phyloP scores from a whole-genome alignment of 2,888 invertebrate species.

The Subacronicta megacephala region DNA sequence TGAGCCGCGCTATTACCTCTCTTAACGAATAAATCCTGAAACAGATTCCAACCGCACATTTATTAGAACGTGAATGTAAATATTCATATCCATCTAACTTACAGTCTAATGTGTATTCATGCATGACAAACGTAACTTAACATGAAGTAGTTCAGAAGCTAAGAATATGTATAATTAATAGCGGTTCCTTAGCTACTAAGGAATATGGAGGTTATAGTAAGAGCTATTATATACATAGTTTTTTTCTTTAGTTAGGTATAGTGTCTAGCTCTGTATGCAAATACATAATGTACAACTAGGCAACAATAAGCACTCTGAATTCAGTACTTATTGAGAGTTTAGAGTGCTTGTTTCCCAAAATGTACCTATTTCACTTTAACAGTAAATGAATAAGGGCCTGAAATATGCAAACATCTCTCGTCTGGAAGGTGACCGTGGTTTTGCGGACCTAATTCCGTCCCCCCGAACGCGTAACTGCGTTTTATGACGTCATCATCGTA shows the following conservation, averaged over 20 bases:
- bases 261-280: too few relatives aligned
- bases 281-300: too few relatives aligned
- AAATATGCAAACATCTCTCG: constrained; percentile 34
- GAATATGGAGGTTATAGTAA: too few relatives aligned
- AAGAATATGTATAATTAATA: too few relatives aligned
- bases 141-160: too few relatives aligned
- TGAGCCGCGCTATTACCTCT: constrained; percentile 86
- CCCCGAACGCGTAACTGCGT: constrained; percentile 67
- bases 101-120: constrained; percentile 9
- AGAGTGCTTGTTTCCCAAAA: too few relatives aligned
- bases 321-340: too few relatives aligned
- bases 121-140: background rate
- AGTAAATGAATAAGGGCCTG: constrained; percentile 6
- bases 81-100: constrained; percentile 16
- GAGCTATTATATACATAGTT: too few relatives aligned
- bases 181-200: too few relatives aligned
- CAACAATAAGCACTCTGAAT: too few relatives aligned
- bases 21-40: constrained; percentile 79
- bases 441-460: constrained; percentile 65
- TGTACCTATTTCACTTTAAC: background rate
- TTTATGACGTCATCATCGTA: constrained; percentile 73
- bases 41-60: constrained; percentile 59
- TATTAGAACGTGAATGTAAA: constrained; percentile 6
- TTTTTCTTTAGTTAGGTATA: too few relatives aligned
- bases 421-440: constrained; percentile 42